These are phyloP conservation scores for Apamea epomidion DNA, from an alignment of 2,888 invertebrate genomes.

Conservation along the genomic window DNA sequence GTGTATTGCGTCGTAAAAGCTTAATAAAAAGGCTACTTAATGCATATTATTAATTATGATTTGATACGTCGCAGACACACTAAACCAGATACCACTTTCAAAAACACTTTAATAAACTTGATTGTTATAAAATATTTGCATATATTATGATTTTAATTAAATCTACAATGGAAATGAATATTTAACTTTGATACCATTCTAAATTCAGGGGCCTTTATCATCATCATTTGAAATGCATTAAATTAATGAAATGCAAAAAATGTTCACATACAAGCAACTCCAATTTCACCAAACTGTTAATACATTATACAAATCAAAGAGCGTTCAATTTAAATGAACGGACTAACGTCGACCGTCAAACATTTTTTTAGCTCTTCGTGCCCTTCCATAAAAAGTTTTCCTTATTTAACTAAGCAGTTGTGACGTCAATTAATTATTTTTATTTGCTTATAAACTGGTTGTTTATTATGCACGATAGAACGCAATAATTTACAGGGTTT, in stretches of 20 bases:
- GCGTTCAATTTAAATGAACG: not conserved
- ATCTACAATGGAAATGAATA: slow-evolving; percentile 30
- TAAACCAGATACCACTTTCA: slow-evolving; percentile 32
- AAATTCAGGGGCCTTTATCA: not conserved
- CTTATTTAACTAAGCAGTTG: slow-evolving; percentile 46
- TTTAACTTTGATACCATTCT: not conserved
- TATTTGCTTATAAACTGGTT: slow-evolving; percentile 32
- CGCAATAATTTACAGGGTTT: slow-evolving; percentile 22
- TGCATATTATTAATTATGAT: slow-evolving; percentile 1
- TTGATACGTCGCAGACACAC: slow-evolving; percentile 8
- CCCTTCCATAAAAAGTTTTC: slow-evolving; percentile 47
- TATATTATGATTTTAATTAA: slow-evolving; percentile 22
- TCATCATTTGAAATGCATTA: slow-evolving; percentile 10
- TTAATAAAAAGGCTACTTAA: not conserved
- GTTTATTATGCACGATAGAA: slow-evolving; percentile 25
- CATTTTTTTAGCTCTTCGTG: slow-evolving; percentile 4
- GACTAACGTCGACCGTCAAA: not conserved
- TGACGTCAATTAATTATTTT: slow-evolving; percentile 56
- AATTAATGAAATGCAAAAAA: slow-evolving; percentile 12
- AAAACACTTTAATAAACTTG: slow-evolving; percentile 36
- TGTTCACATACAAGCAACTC: not conserved
- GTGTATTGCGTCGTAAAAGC: not conserved
- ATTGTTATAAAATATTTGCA: slow-evolving; percentile 33
- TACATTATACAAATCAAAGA: not conserved
- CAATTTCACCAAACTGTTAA: not conserved